Evolutionary conservation across 2,888 invertebrate genomes (phyloP).

Genomic region (Ditula angustiorana): DNA sequence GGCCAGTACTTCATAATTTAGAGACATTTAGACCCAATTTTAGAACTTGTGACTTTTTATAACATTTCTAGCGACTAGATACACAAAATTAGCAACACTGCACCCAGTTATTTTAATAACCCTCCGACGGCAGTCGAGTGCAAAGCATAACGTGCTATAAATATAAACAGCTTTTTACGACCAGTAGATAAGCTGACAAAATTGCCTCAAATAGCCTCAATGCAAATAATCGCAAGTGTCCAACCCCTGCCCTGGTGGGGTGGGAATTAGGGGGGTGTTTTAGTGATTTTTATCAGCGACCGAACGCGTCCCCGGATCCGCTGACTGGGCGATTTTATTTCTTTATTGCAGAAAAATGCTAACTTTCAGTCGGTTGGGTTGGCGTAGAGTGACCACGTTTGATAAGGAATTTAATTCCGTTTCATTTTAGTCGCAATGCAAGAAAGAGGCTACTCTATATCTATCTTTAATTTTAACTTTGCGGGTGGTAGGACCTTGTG

Average conservation of each 20-base stretch:
- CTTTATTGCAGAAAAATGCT: conserved; percentile 83
- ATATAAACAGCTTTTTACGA: conserved; percentile 63
- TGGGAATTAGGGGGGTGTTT: conserved; percentile 17
- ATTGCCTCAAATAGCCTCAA: conserved; percentile 43
- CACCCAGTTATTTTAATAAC: not conserved
- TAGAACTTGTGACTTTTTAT: too few relatives aligned
- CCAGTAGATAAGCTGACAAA: conserved; percentile 61
- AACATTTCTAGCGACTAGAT: too few relatives aligned
- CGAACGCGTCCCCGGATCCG: conserved; percentile 51
- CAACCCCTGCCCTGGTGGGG: conserved; percentile 1
- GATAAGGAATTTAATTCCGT: not conserved
- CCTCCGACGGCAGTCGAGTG: too few relatives aligned
- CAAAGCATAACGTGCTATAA: conserved; percentile 10
- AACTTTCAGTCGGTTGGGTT: conserved; percentile 57
- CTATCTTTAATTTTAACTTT: too few relatives aligned
- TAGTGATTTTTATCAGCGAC: conserved; percentile 59
- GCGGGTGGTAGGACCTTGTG: too few relatives aligned
- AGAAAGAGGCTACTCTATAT: too few relatives aligned
- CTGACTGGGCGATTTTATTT: conserved; percentile 76
- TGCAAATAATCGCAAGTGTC: conserved; percentile 51
- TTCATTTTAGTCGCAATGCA: too few relatives aligned
- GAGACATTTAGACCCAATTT: too few relatives aligned
- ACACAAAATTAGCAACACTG: too few relatives aligned
- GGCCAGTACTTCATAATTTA: too few relatives aligned
- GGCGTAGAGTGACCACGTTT: conserved; percentile 48